Base-by-base conservation (phyloP, 2,113 vertebrate species). In the Hemiscyllium ocellatum region DNA sequence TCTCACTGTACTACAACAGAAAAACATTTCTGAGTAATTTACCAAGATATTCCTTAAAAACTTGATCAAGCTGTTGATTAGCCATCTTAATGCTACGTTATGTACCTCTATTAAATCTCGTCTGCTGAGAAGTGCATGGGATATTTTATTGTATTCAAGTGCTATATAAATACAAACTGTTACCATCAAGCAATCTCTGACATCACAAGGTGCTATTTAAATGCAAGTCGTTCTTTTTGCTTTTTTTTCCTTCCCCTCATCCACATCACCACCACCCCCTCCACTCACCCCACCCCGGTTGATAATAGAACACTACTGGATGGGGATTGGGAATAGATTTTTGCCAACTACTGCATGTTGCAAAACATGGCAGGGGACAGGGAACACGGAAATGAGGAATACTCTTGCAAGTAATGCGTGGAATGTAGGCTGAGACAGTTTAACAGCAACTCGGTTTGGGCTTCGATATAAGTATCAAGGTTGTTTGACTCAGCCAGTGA, bases 401-500 rank as follows among this genome's bases (percentile, higher is more conserved):
- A 26, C 22, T 2, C 33, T 15, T 19, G 29, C 56, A 65, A 37
- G 15, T 66, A 91, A 17, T 1, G 56, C 37, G 6, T 1, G 33
- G 33, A 12, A 47, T 29, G 4, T 26, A 33, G 4, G n/a, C 78
- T 4, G 37, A 37, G 66, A 24, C 68, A 94, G 66, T 70, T 42
- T 12, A 0, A 47, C 37, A 94, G 68, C 2, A 10, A 70, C 19
- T 70, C 24, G 33, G 37, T 20, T 70, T 20, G 61, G 20, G n/a
- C 66, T 17, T 22, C 61, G 47, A 42, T 22, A 33, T 33, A 12
- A 47, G 42, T 13, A 42, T 68, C 33, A 93, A 20, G 61, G 89
- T 66, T 93, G 89, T 66, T 93, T 66, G 33, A 93, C 89, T 93
- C 89, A 37, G 89, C 89, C n/a, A 37, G 61, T 22, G 89, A n/a